Conservation (phyloP, 2,113 vertebrate genomes). For the Proteles cristata region DNA sequence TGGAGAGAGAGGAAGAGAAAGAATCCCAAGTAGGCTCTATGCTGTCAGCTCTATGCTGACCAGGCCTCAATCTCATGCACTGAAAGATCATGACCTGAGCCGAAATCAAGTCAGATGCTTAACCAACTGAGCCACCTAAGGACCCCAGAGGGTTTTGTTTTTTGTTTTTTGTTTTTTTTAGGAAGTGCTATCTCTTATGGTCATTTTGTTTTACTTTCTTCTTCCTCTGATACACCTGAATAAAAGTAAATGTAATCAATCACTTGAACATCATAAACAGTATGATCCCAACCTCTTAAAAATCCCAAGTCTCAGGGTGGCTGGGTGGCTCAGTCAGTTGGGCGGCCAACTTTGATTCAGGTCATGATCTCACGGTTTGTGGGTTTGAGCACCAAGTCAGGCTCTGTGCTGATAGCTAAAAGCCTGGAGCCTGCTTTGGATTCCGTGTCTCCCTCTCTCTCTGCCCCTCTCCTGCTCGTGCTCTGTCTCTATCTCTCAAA, state of each 20-base stretch:
- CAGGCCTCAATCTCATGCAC: no score
- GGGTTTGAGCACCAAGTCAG: neutral
- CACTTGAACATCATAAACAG: neutral
- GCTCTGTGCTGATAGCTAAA: neutral
- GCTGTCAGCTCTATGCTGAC: no score
- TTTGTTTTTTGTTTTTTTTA: neutral
- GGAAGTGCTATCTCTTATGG: neutral
- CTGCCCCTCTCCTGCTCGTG: neutral
- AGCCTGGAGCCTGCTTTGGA: neutral
- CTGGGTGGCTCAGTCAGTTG: neutral
- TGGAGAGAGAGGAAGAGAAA: no score
- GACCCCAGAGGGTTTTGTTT: neutral
- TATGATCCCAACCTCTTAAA: neutral
- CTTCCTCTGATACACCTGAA: neutral
- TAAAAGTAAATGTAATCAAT: neutral
- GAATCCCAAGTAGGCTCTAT: no score
- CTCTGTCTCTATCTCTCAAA: neutral
- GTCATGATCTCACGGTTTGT: neutral
- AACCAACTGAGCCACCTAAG: no score
- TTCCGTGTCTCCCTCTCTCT: neutral
- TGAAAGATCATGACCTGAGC: no score
- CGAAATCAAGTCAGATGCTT: no score
- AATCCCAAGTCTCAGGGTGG: neutral
- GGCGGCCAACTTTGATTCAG: neutral
- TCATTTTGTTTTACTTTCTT: neutral